Evolutionary conservation across 37 sponge, comb jelly and placozoan species (phyloP).

Genomic region (Cliona cf. orientalis): DNA sequence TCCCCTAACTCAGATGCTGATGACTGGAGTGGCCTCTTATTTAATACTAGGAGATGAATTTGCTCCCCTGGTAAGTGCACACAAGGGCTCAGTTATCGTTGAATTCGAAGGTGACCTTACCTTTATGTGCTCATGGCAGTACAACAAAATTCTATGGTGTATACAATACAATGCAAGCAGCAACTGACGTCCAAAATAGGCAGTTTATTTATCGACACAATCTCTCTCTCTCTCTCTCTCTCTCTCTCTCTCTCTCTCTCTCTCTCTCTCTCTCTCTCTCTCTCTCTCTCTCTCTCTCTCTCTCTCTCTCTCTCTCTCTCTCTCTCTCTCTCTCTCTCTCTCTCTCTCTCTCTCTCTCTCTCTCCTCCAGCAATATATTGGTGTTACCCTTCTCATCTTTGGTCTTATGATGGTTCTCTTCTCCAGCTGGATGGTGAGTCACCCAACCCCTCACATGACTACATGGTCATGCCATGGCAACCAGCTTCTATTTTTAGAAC

Average conservation of each 20-base stretch:
- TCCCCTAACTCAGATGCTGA: slow-evolving; percentile 70
- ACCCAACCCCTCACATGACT: background rate
- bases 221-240: no score
- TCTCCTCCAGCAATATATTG: slow-evolving; percentile 74
- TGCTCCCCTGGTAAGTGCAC: slow-evolving; percentile 24
- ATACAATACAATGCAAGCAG: no score
- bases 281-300: slow-evolving; percentile 16
- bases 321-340: slow-evolving; percentile 18
- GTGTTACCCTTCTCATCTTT: slow-evolving; percentile 66
- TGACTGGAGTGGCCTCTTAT: slow-evolving; percentile 44
- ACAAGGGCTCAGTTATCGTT: no score
- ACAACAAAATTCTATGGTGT: no score
- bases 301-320: slow-evolving; percentile 10
- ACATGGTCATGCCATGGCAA: no score
- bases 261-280: slow-evolving; percentile 14
- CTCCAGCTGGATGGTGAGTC: slow-evolving; percentile 47
- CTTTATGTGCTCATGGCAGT: no score
- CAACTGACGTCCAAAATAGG: no score
- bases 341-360: slow-evolving; percentile 9
- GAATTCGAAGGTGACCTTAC: no score
- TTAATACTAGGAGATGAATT: slow-evolving; percentile 55
- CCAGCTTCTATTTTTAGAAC: no score
- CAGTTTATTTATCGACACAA: no score
- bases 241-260: slow-evolving; percentile 20
- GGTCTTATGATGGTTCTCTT: slow-evolving; percentile 74